phyloP scores from a whole-genome alignment of 2,888 invertebrate genomes.

The Agapostemon virescens region DNA sequence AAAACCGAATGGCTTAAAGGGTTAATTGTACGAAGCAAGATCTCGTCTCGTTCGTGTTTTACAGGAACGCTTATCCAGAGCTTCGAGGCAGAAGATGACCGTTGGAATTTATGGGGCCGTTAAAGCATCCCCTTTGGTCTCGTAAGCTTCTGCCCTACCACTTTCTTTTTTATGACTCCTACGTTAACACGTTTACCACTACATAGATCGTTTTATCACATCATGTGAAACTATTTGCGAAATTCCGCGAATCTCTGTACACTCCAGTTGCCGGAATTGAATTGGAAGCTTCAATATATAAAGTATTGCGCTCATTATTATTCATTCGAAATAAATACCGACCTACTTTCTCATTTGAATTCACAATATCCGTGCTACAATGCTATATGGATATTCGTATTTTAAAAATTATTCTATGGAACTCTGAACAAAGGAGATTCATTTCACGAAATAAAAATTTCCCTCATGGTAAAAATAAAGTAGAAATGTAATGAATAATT shows the following conservation, averaged over 20 bases:
- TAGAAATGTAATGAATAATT: too few species aligned
- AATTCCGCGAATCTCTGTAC: conserved; percentile 54
- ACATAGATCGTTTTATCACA: conserved; percentile 57
- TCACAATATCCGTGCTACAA: background rate
- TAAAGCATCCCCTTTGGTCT: conserved; percentile 74
- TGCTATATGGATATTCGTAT: background rate
- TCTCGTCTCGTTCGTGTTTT: conserved; percentile 64
- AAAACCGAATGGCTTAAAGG: conserved; percentile 58
- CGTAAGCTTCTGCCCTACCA: conserved; percentile 68
- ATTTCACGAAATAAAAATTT: background rate
- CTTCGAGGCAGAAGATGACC: conserved; percentile 77
- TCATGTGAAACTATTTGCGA: conserved; percentile 59
- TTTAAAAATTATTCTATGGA: background rate
- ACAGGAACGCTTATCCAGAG: conserved; percentile 72
- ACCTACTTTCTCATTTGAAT: background rate
- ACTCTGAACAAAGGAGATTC: background rate
- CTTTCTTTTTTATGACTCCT: conserved; percentile 72
- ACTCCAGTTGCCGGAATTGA: conserved; percentile 43
- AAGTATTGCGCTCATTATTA: background rate
- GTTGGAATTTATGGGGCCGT: conserved; percentile 76
- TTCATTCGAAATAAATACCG: conserved; percentile 16
- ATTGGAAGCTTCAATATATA: background rate
- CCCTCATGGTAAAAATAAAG: too few species aligned
- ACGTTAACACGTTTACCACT: conserved; percentile 72
- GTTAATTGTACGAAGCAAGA: conserved; percentile 68